These are phyloP conservation scores for Julus scandinavius DNA, from an alignment of 2,888 invertebrate genomes.

Conservation along the genomic window DNA sequence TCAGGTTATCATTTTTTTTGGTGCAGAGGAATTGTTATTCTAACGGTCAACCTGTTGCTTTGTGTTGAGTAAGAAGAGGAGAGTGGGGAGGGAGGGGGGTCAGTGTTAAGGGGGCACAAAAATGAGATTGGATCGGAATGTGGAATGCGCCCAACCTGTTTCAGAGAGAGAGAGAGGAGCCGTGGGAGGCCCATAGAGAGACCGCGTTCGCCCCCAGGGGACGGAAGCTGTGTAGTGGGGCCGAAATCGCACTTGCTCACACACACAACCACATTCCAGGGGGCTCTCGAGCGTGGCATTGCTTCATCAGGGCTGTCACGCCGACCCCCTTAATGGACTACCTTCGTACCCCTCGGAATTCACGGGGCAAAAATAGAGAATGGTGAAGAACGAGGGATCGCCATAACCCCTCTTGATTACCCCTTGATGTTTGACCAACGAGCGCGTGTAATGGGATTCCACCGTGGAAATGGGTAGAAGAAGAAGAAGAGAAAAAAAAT, in stretches of 20 bases:
- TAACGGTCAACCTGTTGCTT: slow-evolving; percentile 42
- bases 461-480: neutral
- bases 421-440: slow-evolving; percentile 42
- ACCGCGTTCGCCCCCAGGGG: slow-evolving; percentile 29
- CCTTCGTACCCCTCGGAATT: slow-evolving; percentile 29
- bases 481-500: neutral
- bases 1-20: neutral
- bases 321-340: slow-evolving; percentile 51
- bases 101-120: neutral
- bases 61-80: neutral
- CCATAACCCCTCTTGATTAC: neutral
- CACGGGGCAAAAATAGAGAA: neutral
- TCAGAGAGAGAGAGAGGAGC: neutral
- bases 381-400: neutral
- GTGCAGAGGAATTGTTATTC: slow-evolving; percentile 12
- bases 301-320: slow-evolving; percentile 52
- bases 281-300: slow-evolving; percentile 54
- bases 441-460: slow-evolving; percentile 37
- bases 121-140: slow-evolving; percentile 35
- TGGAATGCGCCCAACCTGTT: slow-evolving; percentile 30
- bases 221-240: slow-evolving; percentile 51
- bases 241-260: slow-evolving; percentile 48
- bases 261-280: slow-evolving; percentile 54
- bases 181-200: slow-evolving; percentile 42
- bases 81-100: neutral